Evolutionary conservation across 2,888 invertebrate genomes (phyloP), one percentile per base, ranked within the genome.

Genomic region (Dendrolimus pini): DNA sequence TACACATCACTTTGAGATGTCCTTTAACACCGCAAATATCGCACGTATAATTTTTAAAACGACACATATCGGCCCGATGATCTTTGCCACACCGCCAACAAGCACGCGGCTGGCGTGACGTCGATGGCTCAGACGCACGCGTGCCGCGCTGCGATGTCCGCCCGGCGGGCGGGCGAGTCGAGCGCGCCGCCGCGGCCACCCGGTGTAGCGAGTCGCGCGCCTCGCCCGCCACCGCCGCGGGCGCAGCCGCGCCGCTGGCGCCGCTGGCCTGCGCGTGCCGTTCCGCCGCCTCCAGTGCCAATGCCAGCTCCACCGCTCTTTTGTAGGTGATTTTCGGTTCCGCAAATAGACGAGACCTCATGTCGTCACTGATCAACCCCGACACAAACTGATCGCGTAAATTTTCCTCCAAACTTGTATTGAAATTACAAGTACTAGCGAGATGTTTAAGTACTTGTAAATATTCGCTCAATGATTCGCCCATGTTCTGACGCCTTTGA

Each of bases 281-380:
- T 13, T 62, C 63, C 30, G 65, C 63, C 42, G 65, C 65, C 7
- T 42, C 42, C 42, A 42, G 9, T 42, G 42, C 68, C 41, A 65
- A 54, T 57, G 69, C 69, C 57, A 68, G 61, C 56, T 69, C 69
- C 60, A 71, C 65, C 18, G 67, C 69, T 41, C 57, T 56, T 52
- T 64, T 63, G 56, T 68, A 70, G 42, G 67, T 57, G 9, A 71
- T 52, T 2, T 56, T 58, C 47, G 56, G 64, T 54, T 71, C 71
- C 1, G 67, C 64, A 53, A 69, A 69, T 7, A 69, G 52, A n/a
- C 68, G 55, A 0, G 62, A 62, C 41, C 65, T 53, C 62, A 69
- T 69, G 0, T 57, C 66, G 10, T 67, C 66, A 41, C 58, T 65
- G 7, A 14, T 52, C 9, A 66, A 58, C 9, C 69, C 65, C 41